phyloP scores from a whole-genome alignment of 1,140 invertebrate genomes.

The Drosophila micromelanica region DNA sequence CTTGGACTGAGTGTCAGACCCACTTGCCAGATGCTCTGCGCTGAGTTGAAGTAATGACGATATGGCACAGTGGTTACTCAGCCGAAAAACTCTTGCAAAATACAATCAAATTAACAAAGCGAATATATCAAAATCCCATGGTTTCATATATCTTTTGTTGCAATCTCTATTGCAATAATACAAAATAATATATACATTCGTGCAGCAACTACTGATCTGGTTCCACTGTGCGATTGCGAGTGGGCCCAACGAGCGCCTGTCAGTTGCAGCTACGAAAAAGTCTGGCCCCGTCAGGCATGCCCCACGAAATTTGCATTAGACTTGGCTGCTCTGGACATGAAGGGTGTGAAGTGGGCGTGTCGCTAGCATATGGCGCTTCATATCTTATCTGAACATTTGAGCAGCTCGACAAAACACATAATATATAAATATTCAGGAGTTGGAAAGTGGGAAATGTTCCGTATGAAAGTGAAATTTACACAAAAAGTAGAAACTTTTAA shows the following conservation, averaged over 20 bases:
- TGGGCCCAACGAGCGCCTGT: conserved; percentile 29
- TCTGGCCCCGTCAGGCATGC: conserved; percentile 38
- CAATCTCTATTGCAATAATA: too few species aligned
- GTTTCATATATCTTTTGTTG: too few species aligned
- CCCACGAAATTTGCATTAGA: conserved; percentile 59
- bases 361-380: conserved; percentile 49
- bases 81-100: too few species aligned
- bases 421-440: too few species aligned
- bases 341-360: conserved; percentile 52
- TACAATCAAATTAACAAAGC: too few species aligned
- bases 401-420: too few species aligned
- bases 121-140: too few species aligned
- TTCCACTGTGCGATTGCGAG: neutral
- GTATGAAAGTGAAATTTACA: too few species aligned
- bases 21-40: conserved; percentile 39
- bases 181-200: too few species aligned
- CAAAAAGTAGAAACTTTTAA: too few species aligned
- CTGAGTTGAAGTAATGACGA: conserved; percentile 51
- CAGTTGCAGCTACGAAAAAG: conserved; percentile 50
- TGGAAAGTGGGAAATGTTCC: too few species aligned
- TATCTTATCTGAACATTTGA: neutral
- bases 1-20: conserved; percentile 37
- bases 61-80: neutral
- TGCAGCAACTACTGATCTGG: neutral
- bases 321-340: conserved; percentile 28